Conservation (phyloP, 2,113 vertebrate species). For the Clarias batrachus region DNA sequence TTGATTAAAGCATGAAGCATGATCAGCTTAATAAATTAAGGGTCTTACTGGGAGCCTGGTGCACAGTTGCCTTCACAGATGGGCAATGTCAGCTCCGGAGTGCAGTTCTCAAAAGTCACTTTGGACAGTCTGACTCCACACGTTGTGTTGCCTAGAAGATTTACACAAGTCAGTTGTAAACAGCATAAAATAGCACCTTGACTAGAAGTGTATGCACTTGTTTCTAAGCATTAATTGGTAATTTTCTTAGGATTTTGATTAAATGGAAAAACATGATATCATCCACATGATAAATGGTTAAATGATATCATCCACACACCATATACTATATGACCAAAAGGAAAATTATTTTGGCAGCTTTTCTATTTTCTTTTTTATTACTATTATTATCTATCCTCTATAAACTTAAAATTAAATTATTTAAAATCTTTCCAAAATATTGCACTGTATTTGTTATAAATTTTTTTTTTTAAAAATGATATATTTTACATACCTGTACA, state of each 20-base stretch:
- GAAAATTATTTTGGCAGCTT: too few species aligned
- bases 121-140: constrained; percentile 56
- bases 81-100: constrained; percentile 44
- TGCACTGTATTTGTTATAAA: not conserved
- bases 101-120: constrained; percentile 56
- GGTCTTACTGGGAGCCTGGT: constrained; percentile 57
- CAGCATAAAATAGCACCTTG: not conserved
- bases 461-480: too few species aligned
- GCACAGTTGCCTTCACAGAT: constrained; percentile 64
- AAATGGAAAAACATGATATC: too few species aligned
- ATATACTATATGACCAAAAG: too few species aligned
- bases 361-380: too few species aligned
- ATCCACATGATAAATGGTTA: too few species aligned
- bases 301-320: too few species aligned
- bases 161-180: not conserved
- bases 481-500: constrained; percentile 6
- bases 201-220: not conserved
- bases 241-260: too few species aligned
- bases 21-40: not conserved
- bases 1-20: not conserved
- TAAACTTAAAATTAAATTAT: not conserved
- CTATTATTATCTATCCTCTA: not conserved
- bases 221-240: not conserved
- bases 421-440: not conserved
- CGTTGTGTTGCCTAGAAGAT: constrained; percentile 54